A percentile compares a stretch with the other conserved stretches of the same genome.
Conservation (phyloP, 53 echinoderm and acorn worm genomes). For the Paelopatides confundens region DNA sequence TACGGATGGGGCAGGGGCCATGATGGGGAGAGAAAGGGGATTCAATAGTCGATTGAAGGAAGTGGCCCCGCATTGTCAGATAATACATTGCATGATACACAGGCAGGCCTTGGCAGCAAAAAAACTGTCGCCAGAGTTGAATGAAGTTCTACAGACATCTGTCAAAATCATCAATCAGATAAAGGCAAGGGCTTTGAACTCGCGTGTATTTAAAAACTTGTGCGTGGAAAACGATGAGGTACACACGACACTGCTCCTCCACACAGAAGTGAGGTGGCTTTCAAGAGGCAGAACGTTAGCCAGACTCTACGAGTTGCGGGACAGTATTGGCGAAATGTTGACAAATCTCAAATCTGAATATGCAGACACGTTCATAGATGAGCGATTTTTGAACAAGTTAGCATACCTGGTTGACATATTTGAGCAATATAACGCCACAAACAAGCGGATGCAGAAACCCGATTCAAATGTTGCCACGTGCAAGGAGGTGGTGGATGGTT, state of each 20-base stretch:
- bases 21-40: not conserved
- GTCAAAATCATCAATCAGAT: not conserved
- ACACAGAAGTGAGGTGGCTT: slow-evolving; percentile 4
- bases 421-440: not conserved
- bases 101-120: not conserved
- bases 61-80: not conserved
- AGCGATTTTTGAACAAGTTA: too few relatives aligned
- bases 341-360: too few relatives aligned
- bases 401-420: too few relatives aligned
- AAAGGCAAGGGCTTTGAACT: not conserved
- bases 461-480: not conserved
- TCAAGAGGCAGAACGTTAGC: not conserved
- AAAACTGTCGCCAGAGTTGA: not conserved
- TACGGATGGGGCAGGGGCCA: not conserved
- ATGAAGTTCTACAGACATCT: not conserved
- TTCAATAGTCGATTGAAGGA: not conserved
- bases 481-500: not conserved
- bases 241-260: not conserved
- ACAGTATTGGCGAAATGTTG: too few relatives aligned
- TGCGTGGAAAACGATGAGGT: slow-evolving; percentile 5
- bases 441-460: not conserved
- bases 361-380: too few relatives aligned
- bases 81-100: slow-evolving; percentile 3
- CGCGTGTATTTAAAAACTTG: not conserved
- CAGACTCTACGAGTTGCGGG: not conserved